These are phyloP conservation scores for Rhodophaea formosa DNA, from an alignment of 2,888 invertebrate genomes.

Conservation along the genomic window DNA sequence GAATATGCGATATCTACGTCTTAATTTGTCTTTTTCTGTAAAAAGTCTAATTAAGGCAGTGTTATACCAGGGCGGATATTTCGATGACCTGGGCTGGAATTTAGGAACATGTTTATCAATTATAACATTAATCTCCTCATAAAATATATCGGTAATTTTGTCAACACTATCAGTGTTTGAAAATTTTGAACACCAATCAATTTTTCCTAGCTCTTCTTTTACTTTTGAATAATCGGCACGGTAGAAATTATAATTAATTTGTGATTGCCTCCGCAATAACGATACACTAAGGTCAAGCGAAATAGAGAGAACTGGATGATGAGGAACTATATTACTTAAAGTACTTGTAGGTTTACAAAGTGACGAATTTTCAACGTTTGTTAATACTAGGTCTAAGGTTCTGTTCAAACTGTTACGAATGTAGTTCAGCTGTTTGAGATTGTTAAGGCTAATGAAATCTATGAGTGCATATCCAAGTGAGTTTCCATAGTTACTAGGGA, in stretches of 20 bases:
- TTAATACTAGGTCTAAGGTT: not conserved
- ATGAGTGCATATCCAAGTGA: not conserved
- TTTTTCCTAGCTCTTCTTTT: not conserved
- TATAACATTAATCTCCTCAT: not conserved
- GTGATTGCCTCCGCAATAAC: not conserved
- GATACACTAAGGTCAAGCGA: not conserved
- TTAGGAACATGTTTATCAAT: not conserved
- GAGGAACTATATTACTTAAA: not conserved
- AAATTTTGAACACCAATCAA: not conserved
- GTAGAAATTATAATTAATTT: too few species aligned
- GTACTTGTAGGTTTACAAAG: not conserved
- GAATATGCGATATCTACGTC: not conserved
- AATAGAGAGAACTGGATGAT: conserved; percentile 1
- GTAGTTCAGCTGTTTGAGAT: not conserved
- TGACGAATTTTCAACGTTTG: not conserved
- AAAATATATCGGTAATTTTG: not conserved
- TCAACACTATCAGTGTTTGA: not conserved
- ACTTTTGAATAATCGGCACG: not conserved
- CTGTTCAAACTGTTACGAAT: not conserved
- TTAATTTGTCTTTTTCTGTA: not conserved
- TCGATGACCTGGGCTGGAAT: not conserved
- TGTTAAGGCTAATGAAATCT: not conserved
- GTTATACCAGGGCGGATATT: not conserved
- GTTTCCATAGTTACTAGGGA: not conserved
- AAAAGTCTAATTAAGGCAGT: not conserved